Evolutionary conservation across 2,113 vertebrate genomes (phyloP).

Genomic region (Pogonocichla stellata): DNA sequence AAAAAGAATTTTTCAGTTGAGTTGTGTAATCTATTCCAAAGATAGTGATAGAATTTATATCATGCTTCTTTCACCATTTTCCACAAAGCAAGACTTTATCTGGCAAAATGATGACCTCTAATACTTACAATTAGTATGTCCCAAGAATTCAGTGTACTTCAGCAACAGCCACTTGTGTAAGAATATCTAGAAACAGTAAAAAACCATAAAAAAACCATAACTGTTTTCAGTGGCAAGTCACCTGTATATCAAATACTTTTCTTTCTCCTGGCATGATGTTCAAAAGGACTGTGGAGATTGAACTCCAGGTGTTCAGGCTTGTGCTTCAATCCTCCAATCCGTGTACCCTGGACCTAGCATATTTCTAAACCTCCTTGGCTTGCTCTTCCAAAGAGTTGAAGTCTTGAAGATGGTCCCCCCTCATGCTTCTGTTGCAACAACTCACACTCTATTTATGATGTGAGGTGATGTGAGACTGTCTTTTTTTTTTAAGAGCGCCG

Average conservation of each 20-base stretch:
- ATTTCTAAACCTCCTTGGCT: neutral
- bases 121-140: neutral
- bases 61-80: neutral
- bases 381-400: neutral
- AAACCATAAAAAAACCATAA: rapidly evolving
- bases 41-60: neutral
- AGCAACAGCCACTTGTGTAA: neutral
- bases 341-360: rapidly evolving
- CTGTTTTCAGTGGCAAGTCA: neutral
- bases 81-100: neutral
- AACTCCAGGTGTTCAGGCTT: too few species aligned
- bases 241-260: neutral
- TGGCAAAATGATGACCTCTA: neutral
- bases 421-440: neutral
- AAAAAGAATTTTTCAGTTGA: neutral
- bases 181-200: neutral
- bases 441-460: neutral
- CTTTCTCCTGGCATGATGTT: neutral
- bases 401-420: neutral
- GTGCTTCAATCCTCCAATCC: too few species aligned
- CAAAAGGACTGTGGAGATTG: neutral
- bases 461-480: neutral
- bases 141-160: neutral
- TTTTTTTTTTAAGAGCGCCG: neutral
- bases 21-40: neutral